phyloP scores from a whole-genome alignment of 2,888 invertebrate species.

The Incurvaria masculella region DNA sequence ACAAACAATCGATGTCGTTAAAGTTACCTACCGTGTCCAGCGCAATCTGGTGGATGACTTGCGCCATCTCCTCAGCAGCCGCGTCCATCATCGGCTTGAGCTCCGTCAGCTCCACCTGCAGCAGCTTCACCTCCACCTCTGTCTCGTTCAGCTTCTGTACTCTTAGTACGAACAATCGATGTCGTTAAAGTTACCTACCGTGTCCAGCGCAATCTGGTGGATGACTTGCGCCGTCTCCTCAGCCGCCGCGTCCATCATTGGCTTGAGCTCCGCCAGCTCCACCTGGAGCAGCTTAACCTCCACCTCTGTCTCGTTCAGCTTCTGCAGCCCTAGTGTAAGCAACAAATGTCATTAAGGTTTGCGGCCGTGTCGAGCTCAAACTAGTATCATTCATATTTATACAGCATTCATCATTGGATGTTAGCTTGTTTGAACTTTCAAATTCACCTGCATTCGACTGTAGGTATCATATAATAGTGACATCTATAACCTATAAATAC shows the following conservation, averaged over 20 bases:
- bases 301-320: constrained; percentile 76
- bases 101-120: constrained; percentile 75
- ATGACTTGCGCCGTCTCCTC: constrained; percentile 78
- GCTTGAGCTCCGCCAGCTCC: constrained; percentile 77
- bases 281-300: constrained; percentile 77
- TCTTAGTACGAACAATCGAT: neutral
- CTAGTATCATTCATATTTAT: too few relatives aligned
- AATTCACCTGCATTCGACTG: too few relatives aligned
- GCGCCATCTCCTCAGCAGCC: constrained; percentile 75
- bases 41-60: constrained; percentile 75
- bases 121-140: constrained; percentile 72
- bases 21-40: constrained; percentile 59
- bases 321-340: constrained; percentile 51
- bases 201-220: constrained; percentile 69
- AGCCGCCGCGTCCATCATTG: constrained; percentile 74
- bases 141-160: constrained; percentile 69
- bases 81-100: constrained; percentile 79
- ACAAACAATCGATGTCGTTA: neutral
- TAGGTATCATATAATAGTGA: too few relatives aligned
- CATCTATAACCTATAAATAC: too few relatives aligned
- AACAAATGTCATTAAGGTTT: too few relatives aligned
- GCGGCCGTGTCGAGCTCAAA: too few relatives aligned
- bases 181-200: constrained; percentile 34
- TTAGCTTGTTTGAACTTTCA: too few relatives aligned
- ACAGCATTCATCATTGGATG: too few relatives aligned